Evolutionary conservation across 2,888 invertebrate genomes (phyloP), one percentile per base, ranked within the genome.

Genomic region (Corbicula japonica): DNA sequence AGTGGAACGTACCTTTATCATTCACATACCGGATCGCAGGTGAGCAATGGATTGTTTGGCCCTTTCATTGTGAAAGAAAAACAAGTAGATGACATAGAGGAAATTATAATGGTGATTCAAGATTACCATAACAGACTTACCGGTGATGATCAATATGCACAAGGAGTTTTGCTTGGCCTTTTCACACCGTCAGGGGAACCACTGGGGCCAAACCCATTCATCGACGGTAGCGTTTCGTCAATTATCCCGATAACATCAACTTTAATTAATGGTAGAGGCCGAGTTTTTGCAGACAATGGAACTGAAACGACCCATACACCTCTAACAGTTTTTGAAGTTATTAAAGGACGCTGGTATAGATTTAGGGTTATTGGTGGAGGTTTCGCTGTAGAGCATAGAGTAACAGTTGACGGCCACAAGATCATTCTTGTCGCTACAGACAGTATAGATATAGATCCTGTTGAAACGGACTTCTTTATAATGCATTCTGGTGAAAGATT

Each of bases 401-500:
- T 91, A 2, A 89, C 89, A 15, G 76, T 91, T 0, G 89, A 91
- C 61, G 54, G 74, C 1, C 91, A 91, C 66, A 46, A 48, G 5
- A 30, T 91, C 8, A 70, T 68, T 0, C 63, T 91, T 6, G 72
- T 90, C 8, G 86, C 89, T 1, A 69, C 85, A 0, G 91, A 91
- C 54, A 89, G 90, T 1, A 44, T 58, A 46, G 86, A 85, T 15
- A 58, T 89, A 18, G 83, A 80, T 63, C 86, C 88, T 1, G 30
- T 83, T 4, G 30, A 28, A 6, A 80, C 70, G 1, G 87, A 90
- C 26, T 82, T 73, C 2, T 50, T 91, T 28, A 75, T 88, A 2
- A 79, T 90, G 32, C 84, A 86, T 73, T 83, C 88, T 6, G 92
- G 91, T 0, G 91, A 92, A 72, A 78, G 88, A 23, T 84, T 81